Evolutionary conservation across 2,113 vertebrate species (phyloP).

Genomic region (Crotalus helleri): DNA sequence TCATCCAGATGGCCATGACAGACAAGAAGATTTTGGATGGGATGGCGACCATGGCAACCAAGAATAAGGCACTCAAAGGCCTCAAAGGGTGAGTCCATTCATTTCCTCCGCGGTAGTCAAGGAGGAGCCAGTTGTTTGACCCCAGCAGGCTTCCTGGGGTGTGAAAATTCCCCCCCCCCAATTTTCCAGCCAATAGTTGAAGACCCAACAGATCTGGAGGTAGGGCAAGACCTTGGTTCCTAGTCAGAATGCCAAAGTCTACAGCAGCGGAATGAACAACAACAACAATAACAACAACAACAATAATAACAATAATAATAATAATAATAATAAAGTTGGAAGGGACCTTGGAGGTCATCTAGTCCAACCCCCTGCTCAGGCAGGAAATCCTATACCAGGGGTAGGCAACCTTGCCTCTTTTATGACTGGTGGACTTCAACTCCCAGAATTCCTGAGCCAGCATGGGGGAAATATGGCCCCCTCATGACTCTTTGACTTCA

Average conservation of each 20-base stretch:
- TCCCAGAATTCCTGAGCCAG: too few species aligned
- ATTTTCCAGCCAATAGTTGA: neutral
- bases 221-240: neutral
- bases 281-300: too few species aligned
- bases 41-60: neutral
- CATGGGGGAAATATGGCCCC: too few species aligned
- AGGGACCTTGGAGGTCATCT: too few species aligned
- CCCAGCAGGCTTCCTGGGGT: neutral
- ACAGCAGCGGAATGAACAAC: neutral
- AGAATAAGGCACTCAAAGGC: neutral
- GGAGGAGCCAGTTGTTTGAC: neutral
- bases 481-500: too few species aligned
- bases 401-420: too few species aligned
- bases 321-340: too few species aligned
- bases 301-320: too few species aligned
- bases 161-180: neutral
- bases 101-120: neutral
- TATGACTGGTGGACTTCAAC: too few species aligned
- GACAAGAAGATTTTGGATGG: neutral
- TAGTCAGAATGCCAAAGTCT: neutral
- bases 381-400: too few species aligned
- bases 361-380: too few species aligned
- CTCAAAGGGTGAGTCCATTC: neutral
- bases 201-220: neutral
- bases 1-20: neutral